Evolutionary conservation across 2,113 vertebrate genomes (phyloP).

Genomic region (Gymnarchus niloticus): DNA sequence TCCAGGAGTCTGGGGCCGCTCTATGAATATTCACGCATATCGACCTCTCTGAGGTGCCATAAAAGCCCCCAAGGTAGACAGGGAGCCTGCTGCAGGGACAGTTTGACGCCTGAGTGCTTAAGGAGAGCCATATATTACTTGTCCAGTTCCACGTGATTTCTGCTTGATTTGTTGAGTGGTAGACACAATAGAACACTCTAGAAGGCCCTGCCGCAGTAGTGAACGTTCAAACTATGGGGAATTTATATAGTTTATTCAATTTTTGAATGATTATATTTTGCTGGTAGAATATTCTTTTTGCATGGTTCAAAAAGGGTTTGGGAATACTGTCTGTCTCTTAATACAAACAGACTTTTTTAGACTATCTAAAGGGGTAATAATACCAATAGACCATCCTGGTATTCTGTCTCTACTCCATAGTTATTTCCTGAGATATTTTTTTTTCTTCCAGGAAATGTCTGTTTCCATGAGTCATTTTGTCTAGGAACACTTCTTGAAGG

Average conservation of each 20-base stretch:
- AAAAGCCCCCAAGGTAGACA: not conserved
- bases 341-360: not conserved
- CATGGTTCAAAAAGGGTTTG: not conserved
- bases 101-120: not conserved
- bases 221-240: not conserved
- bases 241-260: not conserved
- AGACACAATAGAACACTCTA: not conserved
- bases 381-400: not conserved
- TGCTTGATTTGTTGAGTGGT: not conserved
- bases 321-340: not conserved
- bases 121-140: not conserved
- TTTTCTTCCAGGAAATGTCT: slow-evolving; percentile 6
- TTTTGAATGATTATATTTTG: not conserved
- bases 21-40: slow-evolving; percentile 40
- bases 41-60: slow-evolving; percentile 19
- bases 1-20: slow-evolving; percentile 33
- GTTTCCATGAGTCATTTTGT: slow-evolving; percentile 19
- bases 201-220: not conserved
- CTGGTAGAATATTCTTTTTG: not conserved
- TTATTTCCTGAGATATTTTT: slow-evolving; percentile 18
- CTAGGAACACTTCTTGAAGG: not conserved
- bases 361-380: not conserved
- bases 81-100: slow-evolving; percentile 19
- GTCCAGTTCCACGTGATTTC: not conserved
- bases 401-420: not conserved